Evolutionary conservation across 2,888 invertebrate genomes (phyloP), one percentile per base, ranked within the genome.

Genomic region (Drosophila pegasa): DNA sequence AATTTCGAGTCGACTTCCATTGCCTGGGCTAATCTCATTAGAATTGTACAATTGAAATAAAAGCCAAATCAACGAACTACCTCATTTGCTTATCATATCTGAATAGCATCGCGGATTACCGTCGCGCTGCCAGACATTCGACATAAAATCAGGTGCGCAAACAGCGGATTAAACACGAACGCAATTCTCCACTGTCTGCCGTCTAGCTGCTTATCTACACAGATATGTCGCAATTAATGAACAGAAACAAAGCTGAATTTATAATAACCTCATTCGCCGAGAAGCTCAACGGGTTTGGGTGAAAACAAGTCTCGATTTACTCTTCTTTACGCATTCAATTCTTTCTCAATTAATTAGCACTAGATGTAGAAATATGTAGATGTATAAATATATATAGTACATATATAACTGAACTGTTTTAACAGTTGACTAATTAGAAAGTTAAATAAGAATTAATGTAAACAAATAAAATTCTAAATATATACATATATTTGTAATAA

Each of bases 81-180:
- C 18, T 18, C 9, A 47, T 33, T 61, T 31, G 25, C 38, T 31
- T 47, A 47, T 62, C 63, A 22, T 18, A 38, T 16, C 16, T 18
- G 12, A 45, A 9, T 1, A 45, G 12, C 9, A 29, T 33, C 33
- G 9, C 25, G 25, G 22, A 3, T 9, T 9, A 12, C n/a, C n/a
- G n/a, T n/a, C n/a, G n/a, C 14, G 12, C 22, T 10, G 14, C n/a
- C n/a, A n/a, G 16, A 27, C 27, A 38, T 12, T 50, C 10, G 12
- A 9, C 29, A 14, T 27, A 1, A 18, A 52, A 27, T n/a, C 43
- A 43, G n/a, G 9, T 43, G 43, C 5, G 10, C 43, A 10, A 43
- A 43, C 9, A 25, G n/a, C 1, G 3, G 20, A 20, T 14, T 12
- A 12, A 22, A 41, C 40, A 41, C 1, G 5, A 12, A 40, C 1